Base-by-base conservation (phyloP, 2,797 vertebrate genomes). In the Melanotaenia trifasciata region DNA sequence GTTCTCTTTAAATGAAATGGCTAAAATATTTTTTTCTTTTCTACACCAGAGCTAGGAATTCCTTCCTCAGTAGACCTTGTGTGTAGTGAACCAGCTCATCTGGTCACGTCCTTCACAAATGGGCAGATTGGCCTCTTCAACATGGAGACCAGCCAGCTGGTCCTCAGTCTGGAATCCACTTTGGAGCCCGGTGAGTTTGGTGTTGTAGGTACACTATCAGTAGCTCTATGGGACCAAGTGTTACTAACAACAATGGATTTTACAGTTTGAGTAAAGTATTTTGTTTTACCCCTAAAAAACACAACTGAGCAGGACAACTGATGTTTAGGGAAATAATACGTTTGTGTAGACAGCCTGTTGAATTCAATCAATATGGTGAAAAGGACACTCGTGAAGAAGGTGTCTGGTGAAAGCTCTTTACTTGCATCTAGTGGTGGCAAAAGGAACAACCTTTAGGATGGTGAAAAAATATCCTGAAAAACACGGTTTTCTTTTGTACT, bases 1-100 rank as follows among this genome's bases (percentile, higher is more conserved):
- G 11, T 20, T 7, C 20, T 3, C 10, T 70, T 45, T 38, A 6
- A 13, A 3, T 38, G 24, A 16, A 61, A 28, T 22, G 1, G 0
- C 6, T 57, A 36, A 61, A 9, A 7, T 1, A 0, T 0, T 47
- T 40, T 1, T 33, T 0, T 64, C 3, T 66, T 72, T 1, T 56
- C 47, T 58, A 22, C 30, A 2, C 22, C 74, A 99, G 98, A 97
- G 86, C 89, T 98, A 80, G 98, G 98, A 86, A 92, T 98, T 65
- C 98, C 98, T 79, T 97, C 97, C 2, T 99, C 98, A 0, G 95
- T 99, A 72, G 98, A 99, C 88, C 92, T 99, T 81, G 97, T 99
- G 74, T 97, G 96, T 93, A 98, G 97, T 83, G 98, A 99, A 72
- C 96, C 97, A 2, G 97, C 97, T 81, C 96, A 98, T 86, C 95